Evolutionary conservation across 1,140 invertebrate species (phyloP).

Genomic region (Caenorhabditis inopinata): DNA sequence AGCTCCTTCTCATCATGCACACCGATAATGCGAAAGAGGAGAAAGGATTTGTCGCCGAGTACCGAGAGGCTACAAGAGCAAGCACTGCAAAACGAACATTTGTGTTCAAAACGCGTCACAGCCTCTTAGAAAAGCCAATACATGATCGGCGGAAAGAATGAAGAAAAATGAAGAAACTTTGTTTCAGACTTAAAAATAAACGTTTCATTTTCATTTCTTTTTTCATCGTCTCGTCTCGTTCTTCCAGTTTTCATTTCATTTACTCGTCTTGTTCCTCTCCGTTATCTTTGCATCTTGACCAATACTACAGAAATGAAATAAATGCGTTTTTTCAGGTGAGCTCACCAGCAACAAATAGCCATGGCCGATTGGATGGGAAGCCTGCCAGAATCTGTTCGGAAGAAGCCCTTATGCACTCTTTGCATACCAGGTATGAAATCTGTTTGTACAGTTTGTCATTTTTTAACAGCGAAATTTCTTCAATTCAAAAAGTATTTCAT

Average conservation of each 20-base stretch:
- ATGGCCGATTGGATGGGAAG: conserved; percentile 13
- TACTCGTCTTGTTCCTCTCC: neutral
- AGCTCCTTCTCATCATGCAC: conserved; percentile 41
- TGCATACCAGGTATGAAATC: neutral
- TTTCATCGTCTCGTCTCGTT: neutral
- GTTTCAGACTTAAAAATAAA: no score
- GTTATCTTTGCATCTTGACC: neutral
- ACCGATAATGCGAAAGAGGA: conserved; percentile 53
- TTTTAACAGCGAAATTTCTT: no score
- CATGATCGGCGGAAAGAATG: neutral
- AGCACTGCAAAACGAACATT: neutral
- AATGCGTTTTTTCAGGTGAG: no score
- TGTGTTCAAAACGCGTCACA: neutral
- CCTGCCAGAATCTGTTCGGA: neutral
- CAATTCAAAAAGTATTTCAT: no score
- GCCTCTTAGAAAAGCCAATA: neutral
- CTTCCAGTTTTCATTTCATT: neutral
- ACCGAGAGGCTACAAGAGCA: conserved; percentile 26
- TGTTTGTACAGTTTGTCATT: no score
- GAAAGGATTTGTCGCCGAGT: conserved; percentile 54
- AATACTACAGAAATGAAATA: neutral
- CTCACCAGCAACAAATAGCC: neutral
- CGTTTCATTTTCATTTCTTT: neutral
- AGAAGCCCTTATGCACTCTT: neutral
- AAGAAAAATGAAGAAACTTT: no score